These are phyloP conservation scores for Platyura marginata DNA, from an alignment of 1,140 invertebrate species.

Conservation along the genomic window DNA sequence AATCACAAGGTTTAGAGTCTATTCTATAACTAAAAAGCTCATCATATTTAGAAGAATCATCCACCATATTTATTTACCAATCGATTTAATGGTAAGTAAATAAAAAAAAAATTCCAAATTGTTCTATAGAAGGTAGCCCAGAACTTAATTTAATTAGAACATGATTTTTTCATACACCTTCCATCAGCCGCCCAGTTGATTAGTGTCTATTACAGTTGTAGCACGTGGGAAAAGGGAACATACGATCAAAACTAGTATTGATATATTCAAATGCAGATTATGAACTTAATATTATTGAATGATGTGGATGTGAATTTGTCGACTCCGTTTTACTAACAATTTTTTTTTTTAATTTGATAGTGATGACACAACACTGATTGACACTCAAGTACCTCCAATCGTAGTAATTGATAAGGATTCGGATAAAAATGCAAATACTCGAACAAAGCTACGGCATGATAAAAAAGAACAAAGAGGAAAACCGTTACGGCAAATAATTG, in stretches of 20 bases:
- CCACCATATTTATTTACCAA: no score
- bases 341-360: not conserved
- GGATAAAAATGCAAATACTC: not conserved
- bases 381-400: not conserved
- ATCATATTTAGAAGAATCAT: no score
- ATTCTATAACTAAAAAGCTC: no score
- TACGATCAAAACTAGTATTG: not conserved
- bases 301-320: not conserved
- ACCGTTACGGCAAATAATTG: constrained; percentile 35
- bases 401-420: not conserved
- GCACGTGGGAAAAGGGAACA: not conserved
- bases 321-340: not conserved
- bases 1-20: no score
- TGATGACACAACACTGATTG: not conserved
- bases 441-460: not conserved
- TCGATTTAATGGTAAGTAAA: no score
- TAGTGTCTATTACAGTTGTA: no score
- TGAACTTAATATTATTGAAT: no score
- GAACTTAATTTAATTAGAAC: no score
- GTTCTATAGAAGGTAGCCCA: no score
- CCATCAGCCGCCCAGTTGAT: no score
- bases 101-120: no score
- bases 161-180: no score
- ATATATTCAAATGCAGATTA: not conserved
- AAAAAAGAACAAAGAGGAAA: constrained; percentile 30